Evolutionary conservation across 1,140 invertebrate species (phyloP).

Genomic region (Trachelipus rathkii): DNA sequence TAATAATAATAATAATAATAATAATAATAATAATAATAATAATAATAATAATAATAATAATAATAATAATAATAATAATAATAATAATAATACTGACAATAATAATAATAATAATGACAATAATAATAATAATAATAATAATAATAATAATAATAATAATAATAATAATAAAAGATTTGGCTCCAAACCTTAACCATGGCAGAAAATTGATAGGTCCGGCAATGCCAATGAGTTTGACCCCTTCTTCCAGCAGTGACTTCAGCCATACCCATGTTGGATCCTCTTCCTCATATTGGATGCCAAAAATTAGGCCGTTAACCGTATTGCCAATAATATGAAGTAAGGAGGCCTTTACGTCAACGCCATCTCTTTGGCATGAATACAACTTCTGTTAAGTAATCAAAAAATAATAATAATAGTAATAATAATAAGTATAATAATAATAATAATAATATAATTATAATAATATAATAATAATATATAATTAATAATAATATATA

Average conservation of each 20-base stretch:
- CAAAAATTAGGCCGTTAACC: conserved; percentile 71
- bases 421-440: no score
- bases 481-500: no score
- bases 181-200: conserved; percentile 65
- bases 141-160: not conserved
- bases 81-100: not conserved
- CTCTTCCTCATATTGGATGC: conserved; percentile 61
- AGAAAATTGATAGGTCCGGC: conserved; percentile 76
- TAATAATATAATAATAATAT: no score
- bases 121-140: not conserved
- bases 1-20: not conserved
- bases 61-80: no score
- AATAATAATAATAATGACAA: not conserved
- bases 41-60: no score
- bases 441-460: no score
- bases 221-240: conserved; percentile 70
- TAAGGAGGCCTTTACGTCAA: not conserved
- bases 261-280: conserved; percentile 71
- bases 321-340: conserved; percentile 59
- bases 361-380: not conserved
- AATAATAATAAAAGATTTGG: not conserved
- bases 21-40: not conserved
- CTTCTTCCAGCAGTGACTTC: conserved; percentile 68
- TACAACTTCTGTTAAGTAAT: no score
- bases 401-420: no score